Percentiles rank a stretch among this genome's conserved stretches.
phyloP scores from a whole-genome alignment of 2,113 vertebrate genomes.

The Toxotes jaculatrix region DNA sequence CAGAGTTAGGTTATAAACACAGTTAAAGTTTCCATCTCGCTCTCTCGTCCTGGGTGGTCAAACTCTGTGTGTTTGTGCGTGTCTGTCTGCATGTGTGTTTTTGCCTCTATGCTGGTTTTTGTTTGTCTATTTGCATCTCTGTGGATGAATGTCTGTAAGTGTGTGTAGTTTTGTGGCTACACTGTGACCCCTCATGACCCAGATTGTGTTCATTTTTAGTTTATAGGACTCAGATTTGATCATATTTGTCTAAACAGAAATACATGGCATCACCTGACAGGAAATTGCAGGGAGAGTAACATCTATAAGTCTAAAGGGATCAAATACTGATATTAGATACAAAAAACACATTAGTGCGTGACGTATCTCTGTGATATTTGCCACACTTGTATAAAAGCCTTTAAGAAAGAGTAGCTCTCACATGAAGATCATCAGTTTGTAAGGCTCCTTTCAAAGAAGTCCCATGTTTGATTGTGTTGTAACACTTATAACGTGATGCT shows the following conservation, averaged over 20 bases:
- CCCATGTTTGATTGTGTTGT: slow-evolving; percentile 1
- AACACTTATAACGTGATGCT: slow-evolving; percentile 4
- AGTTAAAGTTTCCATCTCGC: slow-evolving; percentile 82
- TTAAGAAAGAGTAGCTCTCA: neutral
- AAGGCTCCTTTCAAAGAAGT: slow-evolving; percentile 1
- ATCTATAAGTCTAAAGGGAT: neutral
- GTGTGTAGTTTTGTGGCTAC: slow-evolving; percentile 34
- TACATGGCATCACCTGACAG: neutral
- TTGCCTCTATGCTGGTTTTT: slow-evolving; percentile 40
- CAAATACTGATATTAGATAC: neutral
- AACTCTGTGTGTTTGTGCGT: slow-evolving; percentile 56
- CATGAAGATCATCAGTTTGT: neutral
- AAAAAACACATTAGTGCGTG: slow-evolving; percentile 9
- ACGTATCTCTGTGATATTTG: neutral
- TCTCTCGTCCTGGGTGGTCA: slow-evolving; percentile 84
- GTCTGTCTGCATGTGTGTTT: slow-evolving; percentile 56
- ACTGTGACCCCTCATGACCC: slow-evolving; percentile 34
- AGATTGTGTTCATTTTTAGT: slow-evolving; percentile 41
- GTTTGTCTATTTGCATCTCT: slow-evolving; percentile 50
- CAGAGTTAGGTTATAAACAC: slow-evolving; percentile 83
- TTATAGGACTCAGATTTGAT: slow-evolving; percentile 4
- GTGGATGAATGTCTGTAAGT: slow-evolving; percentile 21
- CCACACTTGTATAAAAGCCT: slow-evolving; percentile 1
- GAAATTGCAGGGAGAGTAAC: slow-evolving; percentile 7
- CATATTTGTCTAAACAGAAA: neutral